phyloP scores from a whole-genome alignment of 2,797 vertebrate genomes.

The Molothrus ater region DNA sequence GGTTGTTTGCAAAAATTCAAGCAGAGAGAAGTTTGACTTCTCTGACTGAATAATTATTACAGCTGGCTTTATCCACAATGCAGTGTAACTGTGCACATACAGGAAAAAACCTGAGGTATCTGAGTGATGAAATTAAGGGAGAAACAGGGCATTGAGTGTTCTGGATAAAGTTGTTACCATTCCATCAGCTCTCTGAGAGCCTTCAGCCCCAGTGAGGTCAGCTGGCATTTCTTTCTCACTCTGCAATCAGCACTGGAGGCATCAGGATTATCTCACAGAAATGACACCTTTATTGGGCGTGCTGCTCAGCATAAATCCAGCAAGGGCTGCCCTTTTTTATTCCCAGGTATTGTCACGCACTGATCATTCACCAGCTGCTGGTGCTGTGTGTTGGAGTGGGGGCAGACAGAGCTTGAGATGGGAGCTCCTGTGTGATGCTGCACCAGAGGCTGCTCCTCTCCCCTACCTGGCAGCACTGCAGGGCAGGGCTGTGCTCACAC shows the following conservation, averaged over 20 bases:
- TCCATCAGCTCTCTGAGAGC: neutral
- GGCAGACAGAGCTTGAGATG: too few species aligned
- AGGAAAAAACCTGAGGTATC: neutral
- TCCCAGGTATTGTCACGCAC: neutral
- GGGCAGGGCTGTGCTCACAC: neutral
- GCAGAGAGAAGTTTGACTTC: neutral
- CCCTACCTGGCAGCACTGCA: fast-evolving
- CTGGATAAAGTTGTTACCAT: neutral
- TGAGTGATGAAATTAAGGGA: neutral
- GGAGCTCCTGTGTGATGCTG: neutral
- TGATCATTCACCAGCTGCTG: neutral
- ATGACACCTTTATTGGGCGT: neutral
- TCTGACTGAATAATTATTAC: neutral
- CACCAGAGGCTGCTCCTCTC: neutral
- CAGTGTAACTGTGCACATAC: fast-evolving
- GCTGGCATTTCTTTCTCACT: neutral
- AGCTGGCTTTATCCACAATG: neutral
- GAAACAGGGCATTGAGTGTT: neutral
- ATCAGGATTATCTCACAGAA: neutral
- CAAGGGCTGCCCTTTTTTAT: neutral
- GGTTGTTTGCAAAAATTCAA: slow-evolving; percentile 29
- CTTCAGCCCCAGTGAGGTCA: neutral
- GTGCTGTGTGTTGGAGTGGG: neutral
- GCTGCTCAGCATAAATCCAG: neutral
- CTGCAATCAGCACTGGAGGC: neutral